Evolutionary conservation across 2,888 invertebrate genomes (phyloP).

Genomic region (Flexamia atlantica): DNA sequence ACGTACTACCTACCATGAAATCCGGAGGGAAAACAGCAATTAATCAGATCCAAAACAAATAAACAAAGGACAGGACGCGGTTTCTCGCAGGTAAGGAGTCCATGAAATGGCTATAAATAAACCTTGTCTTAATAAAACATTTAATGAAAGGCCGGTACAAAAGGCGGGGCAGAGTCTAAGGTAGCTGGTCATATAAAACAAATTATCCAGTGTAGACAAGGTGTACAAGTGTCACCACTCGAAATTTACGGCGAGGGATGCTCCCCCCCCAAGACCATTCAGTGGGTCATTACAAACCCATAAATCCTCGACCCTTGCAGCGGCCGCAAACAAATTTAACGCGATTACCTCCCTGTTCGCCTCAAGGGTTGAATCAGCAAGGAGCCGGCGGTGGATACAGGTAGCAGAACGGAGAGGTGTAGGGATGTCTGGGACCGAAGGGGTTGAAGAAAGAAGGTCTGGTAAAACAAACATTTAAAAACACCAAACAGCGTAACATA

Average conservation of each 20-base stretch:
- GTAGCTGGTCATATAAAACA: constrained; percentile 60
- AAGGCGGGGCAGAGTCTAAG: constrained; percentile 28
- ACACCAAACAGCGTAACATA: too few species aligned
- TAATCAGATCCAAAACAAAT: constrained; percentile 55
- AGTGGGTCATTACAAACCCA: constrained; percentile 64
- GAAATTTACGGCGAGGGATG: constrained; percentile 62
- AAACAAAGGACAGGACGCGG: constrained; percentile 6
- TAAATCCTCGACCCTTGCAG: constrained; percentile 61
- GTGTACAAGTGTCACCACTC: constrained; percentile 64
- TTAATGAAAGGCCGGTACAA: constrained; percentile 55
- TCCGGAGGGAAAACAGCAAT: neutral
- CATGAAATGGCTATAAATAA: constrained; percentile 50
- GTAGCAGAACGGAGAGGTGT: too few species aligned
- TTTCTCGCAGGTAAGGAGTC: constrained; percentile 41
- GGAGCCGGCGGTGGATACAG: neutral
- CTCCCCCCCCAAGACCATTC: constrained; percentile 59
- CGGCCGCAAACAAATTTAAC: constrained; percentile 63
- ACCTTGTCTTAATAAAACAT: constrained; percentile 50
- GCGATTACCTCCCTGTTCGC: constrained; percentile 37
- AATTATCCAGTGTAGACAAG: constrained; percentile 64
- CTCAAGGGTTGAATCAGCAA: constrained; percentile 28
- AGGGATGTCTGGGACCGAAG: too few species aligned
- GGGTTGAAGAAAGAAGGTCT: too few species aligned
- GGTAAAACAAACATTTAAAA: too few species aligned
- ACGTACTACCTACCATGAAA: neutral